Conservation (phyloP, 1,140 invertebrate genomes). For the Pristionchus pacificus region DNA sequence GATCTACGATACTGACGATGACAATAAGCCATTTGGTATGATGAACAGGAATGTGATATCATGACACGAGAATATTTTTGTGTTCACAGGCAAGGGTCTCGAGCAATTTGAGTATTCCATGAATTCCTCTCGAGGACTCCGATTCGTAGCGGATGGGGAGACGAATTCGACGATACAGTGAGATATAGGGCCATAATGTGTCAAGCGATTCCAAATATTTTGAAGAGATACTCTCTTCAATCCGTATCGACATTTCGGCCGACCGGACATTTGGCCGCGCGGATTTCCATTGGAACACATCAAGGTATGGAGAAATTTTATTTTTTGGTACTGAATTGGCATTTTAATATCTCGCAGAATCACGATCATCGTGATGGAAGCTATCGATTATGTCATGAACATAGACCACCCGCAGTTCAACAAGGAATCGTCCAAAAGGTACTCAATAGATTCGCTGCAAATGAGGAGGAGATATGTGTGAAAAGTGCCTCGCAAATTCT, state of each 20-base stretch:
- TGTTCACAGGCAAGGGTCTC: conserved; percentile 11
- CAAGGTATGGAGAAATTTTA: conserved; percentile 15
- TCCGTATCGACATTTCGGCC: too few relatives aligned
- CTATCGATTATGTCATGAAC: conserved; percentile 11
- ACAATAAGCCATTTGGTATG: too few relatives aligned
- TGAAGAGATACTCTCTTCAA: conserved; percentile 45
- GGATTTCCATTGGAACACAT: conserved; percentile 49
- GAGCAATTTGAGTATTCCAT: conserved; percentile 23
- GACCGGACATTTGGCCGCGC: too few relatives aligned
- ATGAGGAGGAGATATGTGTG: too few relatives aligned
- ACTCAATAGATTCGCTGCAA: too few relatives aligned
- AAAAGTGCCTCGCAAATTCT: not conserved
- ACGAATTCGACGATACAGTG: conserved; percentile 1
- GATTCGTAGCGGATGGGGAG: conserved; percentile 40
- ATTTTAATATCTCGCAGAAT: conserved; percentile 18
- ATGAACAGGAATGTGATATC: conserved; percentile 53
- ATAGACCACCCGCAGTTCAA: conserved; percentile 46
- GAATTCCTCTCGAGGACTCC: conserved; percentile 6
- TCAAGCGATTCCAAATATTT: too few relatives aligned
- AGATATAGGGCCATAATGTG: not conserved
- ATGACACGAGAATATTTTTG: not conserved
- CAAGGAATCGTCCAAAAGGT: conserved; percentile 56
- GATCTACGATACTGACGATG: conserved; percentile 58
- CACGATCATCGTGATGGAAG: conserved; percentile 6
- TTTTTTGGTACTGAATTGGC: conserved; percentile 8